These are phyloP conservation scores for Acanthis flammea DNA, from an alignment of 2,797 vertebrate species.

Conservation along the genomic window DNA sequence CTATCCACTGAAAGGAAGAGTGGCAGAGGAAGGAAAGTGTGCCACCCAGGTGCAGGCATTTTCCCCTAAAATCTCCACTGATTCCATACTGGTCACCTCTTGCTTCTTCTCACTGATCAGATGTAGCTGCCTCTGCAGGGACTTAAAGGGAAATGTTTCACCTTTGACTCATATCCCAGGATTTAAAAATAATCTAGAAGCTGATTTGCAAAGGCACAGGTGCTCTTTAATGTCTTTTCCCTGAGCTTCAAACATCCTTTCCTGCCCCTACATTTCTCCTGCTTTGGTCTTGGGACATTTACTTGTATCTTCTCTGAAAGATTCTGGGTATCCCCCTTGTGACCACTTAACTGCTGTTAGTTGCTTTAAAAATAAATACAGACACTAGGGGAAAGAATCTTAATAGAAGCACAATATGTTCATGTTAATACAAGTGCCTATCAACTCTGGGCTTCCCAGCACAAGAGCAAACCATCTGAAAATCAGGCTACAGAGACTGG, in stretches of 20 bases:
- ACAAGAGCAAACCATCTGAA: not conserved
- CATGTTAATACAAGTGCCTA: not conserved
- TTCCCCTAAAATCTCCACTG: not conserved
- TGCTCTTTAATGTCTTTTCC: not conserved
- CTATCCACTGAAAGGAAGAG: not conserved
- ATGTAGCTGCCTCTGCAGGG: not conserved
- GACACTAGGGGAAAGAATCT: not conserved
- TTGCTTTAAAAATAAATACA: not conserved
- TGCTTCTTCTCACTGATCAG: not conserved
- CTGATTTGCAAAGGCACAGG: not conserved
- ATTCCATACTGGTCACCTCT: not conserved
- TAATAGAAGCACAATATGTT: slow-evolving; percentile 4
- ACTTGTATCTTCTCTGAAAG: not conserved
- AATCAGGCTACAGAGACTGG: not conserved
- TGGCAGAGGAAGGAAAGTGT: not conserved
- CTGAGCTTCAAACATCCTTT: not conserved
- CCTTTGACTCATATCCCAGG: not conserved
- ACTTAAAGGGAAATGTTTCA: not conserved
- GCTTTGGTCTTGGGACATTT: not conserved
- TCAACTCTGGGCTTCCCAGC: not conserved
- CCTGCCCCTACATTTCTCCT: not conserved
- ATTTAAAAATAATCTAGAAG: slow-evolving; percentile 5
- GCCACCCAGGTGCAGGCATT: not conserved
- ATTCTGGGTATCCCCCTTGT: not conserved
- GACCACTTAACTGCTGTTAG: not conserved